These are phyloP conservation scores for Dipodomys spectabilis DNA, from an alignment of 2,113 vertebrate species.

Conservation along the genomic window DNA sequence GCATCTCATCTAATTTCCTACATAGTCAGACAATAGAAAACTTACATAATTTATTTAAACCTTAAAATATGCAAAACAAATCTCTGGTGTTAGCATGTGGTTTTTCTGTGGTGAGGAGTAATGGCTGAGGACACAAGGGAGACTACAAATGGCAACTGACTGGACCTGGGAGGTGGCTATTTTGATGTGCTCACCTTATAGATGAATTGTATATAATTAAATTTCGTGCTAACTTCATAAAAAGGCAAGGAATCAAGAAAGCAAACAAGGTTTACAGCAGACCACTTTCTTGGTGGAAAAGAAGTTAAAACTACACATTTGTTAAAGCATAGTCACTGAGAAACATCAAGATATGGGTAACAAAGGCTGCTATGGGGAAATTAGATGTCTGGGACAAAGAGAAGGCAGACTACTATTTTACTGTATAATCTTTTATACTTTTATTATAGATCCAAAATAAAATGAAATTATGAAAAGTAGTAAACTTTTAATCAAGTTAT, in stretches of 20 bases:
- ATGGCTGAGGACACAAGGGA: neutral
- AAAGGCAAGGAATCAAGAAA: neutral
- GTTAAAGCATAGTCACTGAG: neutral
- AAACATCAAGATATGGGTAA: constrained; percentile 10
- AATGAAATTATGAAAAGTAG: neutral
- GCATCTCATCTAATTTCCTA: neutral
- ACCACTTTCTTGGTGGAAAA: neutral
- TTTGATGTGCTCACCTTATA: neutral
- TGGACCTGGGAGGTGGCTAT: neutral
- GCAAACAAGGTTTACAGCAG: neutral
- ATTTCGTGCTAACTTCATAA: neutral
- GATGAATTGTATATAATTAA: constrained; percentile 33
- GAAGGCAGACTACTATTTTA: neutral
- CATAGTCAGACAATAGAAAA: neutral
- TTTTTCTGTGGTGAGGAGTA: neutral
- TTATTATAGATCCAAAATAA: constrained; percentile 41
- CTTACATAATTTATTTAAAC: neutral
- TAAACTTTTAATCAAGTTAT: constrained; percentile 39
- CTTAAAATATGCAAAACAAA: constrained; percentile 7
- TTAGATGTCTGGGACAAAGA: neutral
- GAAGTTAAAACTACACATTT: neutral
- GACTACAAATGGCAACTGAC: neutral
- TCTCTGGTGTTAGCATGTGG: neutral
- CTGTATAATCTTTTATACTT: neutral
- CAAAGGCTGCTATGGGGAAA: neutral